Base-by-base conservation (phyloP, 2,888 invertebrate genomes). In the Ypsolopha sequella region DNA sequence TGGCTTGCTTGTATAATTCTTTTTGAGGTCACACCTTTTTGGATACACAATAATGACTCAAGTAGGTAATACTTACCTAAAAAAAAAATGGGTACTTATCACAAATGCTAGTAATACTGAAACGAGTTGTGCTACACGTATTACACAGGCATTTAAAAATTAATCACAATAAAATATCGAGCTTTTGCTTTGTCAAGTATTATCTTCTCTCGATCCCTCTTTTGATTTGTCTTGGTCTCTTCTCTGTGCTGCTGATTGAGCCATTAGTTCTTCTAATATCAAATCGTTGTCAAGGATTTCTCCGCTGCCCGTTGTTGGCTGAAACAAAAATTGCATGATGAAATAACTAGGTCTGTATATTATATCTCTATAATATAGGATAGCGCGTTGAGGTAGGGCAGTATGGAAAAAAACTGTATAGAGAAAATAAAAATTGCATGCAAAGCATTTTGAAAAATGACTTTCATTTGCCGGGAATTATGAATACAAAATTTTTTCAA, bases 211-310 rank as follows among this genome's bases (percentile, higher is more conserved):
- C 46, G 66, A 54, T 34, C 65, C 63, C 36, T 57, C 68, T 55
- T 68, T 73, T 39, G 63, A 39, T 41, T 54, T 54, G 66, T 67
- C 10, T 24, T 74, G 73, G 58, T 75, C 67, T 57, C 73, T 73
- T 50, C 68, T 76, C 48, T 68, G 59, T n/a, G 69, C 68, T 43
- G 66, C 70, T n/a, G 82, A 77, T 57, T 80, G 78, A 52, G 67
- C 62, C 52, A 84, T 56, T 14, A 85, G 63, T 50, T 84, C 84
- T 70, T 84, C 84, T 64, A 84, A 55, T 57, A 85, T 61, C 52
- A 82, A 55, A 55, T 84, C 82, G 54, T 82, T 85, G 59, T 84
- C 80, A 49, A 85, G 68, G 51, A 82, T 58, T 56, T 85, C 85
- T 48, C 63, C 58, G 55, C 85, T 84, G 13, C 80, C 81, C 38